phyloP scores from a whole-genome alignment of 92 coral and sea anemone species.

The Siderastrea radians region DNA sequence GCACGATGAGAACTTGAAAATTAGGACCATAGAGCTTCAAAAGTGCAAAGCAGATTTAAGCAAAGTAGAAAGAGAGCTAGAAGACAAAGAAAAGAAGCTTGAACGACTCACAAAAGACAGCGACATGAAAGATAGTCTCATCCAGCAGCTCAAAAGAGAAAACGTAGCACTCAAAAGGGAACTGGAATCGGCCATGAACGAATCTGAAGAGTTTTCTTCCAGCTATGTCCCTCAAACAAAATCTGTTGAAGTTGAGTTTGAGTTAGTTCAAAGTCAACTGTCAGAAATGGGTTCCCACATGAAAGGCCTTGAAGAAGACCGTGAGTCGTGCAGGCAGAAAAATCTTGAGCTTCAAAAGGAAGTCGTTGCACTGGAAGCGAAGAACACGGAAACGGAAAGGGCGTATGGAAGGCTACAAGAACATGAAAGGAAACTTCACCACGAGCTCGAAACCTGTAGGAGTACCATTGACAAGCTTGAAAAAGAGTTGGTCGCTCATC shows the following conservation, averaged over 20 bases:
- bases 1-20: conserved; percentile 72
- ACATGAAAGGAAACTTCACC: conserved; percentile 77
- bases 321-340: conserved; percentile 76
- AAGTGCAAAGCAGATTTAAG: conserved; percentile 71
- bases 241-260: conserved; percentile 70
- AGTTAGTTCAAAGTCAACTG: conserved; percentile 69
- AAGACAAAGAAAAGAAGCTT: conserved; percentile 73
- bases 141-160: conserved; percentile 86
- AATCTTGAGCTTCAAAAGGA: conserved; percentile 85
- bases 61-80: conserved; percentile 73
- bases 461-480: conserved; percentile 76
- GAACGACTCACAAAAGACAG: conserved; percentile 77
- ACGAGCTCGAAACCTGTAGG: conserved; percentile 60
- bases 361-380: conserved; percentile 67
- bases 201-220: conserved; percentile 50
- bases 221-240: conserved; percentile 32
- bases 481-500: conserved; percentile 64
- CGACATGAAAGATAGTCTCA: conserved; percentile 59
- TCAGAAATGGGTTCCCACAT: conserved; percentile 52
- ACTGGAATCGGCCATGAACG: conserved; percentile 63
- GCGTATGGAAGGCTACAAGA: conserved; percentile 67
- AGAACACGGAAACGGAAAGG: conserved; percentile 74
- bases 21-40: conserved; percentile 64
- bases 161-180: conserved; percentile 74
- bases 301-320: conserved; percentile 74